These are phyloP conservation scores for Smutsia gigantea DNA, from an alignment of 2,797 vertebrate species.

Conservation along the genomic window DNA sequence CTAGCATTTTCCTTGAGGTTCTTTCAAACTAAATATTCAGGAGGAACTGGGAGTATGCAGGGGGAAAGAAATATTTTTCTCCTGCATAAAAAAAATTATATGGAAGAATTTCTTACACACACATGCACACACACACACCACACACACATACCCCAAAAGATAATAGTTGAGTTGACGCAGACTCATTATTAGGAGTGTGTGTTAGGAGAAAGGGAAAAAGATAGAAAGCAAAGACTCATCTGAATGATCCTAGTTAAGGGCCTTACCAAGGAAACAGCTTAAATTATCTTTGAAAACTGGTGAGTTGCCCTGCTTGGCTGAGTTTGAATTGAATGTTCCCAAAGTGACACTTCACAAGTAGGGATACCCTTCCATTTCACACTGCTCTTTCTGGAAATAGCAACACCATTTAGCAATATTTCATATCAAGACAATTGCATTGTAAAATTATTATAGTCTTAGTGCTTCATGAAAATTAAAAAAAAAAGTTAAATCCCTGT, in stretches of 20 bases:
- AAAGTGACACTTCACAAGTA: conserved; percentile 85
- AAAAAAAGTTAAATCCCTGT: conserved; percentile 88
- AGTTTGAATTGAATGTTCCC: conserved; percentile 84
- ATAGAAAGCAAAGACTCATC: conserved; percentile 81
- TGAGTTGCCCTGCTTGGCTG: conserved; percentile 86
- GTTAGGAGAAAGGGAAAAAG: conserved; percentile 55
- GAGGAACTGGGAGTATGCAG: not conserved
- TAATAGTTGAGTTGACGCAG: conserved; percentile 76
- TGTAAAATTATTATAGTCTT: conserved; percentile 88
- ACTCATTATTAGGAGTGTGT: conserved; percentile 81
- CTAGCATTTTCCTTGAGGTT: conserved; percentile 14
- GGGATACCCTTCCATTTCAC: conserved; percentile 84
- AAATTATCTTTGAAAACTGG: conserved; percentile 81
- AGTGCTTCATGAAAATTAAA: conserved; percentile 89
- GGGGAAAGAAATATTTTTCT: not conserved
- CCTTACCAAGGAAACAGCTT: conserved; percentile 82
- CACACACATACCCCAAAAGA: conserved; percentile 12
- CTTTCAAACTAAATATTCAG: conserved; percentile 46
- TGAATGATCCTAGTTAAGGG: conserved; percentile 87
- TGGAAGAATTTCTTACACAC: not conserved
- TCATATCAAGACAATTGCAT: conserved; percentile 88
- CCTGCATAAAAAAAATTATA: not conserved
- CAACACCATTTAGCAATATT: conserved; percentile 87
- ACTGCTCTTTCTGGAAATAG: conserved; percentile 85
- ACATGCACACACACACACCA: not conserved